Evolutionary conservation across 2,888 invertebrate genomes (phyloP).

Genomic region (Drosophila kambysellisi): DNA sequence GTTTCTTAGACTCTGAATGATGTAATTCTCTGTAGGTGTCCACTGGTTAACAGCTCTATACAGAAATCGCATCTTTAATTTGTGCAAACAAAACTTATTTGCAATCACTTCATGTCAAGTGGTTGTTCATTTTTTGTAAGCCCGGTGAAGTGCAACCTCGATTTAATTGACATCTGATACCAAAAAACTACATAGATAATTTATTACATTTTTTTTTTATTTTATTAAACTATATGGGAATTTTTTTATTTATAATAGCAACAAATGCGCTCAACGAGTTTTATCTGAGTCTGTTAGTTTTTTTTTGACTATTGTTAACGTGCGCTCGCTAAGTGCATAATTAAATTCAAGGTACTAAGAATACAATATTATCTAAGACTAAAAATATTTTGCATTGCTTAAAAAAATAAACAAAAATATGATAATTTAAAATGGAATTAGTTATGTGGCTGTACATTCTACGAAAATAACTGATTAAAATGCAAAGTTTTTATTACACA

Average conservation of each 20-base stretch:
- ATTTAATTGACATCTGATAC: constrained; percentile 11
- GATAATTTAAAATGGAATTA: neutral
- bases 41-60: constrained; percentile 46
- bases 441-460: neutral
- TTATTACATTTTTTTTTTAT: neutral
- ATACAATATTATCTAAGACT: neutral
- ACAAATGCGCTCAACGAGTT: neutral
- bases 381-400: neutral
- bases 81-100: constrained; percentile 26
- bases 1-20: constrained; percentile 46
- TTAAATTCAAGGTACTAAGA: constrained; percentile 39
- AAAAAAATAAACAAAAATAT: neutral
- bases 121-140: neutral
- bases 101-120: constrained; percentile 27
- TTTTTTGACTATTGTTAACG: constrained; percentile 17
- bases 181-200: neutral
- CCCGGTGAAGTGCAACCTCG: constrained; percentile 12
- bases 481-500: neutral
- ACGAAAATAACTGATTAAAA: neutral
- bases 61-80: constrained; percentile 23
- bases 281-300: neutral
- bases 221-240: neutral
- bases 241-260: neutral
- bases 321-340: constrained; percentile 26
- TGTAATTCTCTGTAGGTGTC: constrained; percentile 35